A percentile compares a stretch with the other conserved stretches of the same genome.
phyloP scores from a whole-genome alignment of 2,888 invertebrate genomes.

The Dexiosoma caninum region DNA sequence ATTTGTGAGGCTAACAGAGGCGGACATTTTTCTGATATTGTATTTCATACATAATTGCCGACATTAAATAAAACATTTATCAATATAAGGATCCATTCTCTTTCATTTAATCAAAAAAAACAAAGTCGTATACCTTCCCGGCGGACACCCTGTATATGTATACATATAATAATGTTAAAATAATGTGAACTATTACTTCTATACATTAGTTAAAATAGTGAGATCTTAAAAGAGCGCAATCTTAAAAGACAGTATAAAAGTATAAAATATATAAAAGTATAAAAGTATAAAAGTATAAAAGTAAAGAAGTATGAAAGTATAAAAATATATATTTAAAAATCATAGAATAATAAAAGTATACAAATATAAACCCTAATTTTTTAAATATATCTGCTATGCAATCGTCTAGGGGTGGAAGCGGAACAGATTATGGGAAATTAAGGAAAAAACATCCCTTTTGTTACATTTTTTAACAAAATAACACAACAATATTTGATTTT shows the following conservation, averaged over 20 bases:
- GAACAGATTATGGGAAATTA: slow-evolving; percentile 40
- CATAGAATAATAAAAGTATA: too few relatives aligned
- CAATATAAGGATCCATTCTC: too few relatives aligned
- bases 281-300: neutral
- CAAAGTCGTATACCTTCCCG: too few relatives aligned
- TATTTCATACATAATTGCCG: too few relatives aligned
- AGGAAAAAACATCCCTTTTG: slow-evolving; percentile 45
- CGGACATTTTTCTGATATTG: too few relatives aligned
- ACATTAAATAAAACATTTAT: too few relatives aligned
- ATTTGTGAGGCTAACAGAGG: too few relatives aligned
- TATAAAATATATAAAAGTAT: neutral
- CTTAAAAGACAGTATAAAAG: neutral
- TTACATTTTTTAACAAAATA: neutral
- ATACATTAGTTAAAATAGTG: neutral
- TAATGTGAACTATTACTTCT: neutral
- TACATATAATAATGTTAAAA: neutral
- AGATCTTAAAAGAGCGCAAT: neutral
- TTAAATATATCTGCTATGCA: neutral
- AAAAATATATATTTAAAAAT: too few relatives aligned
- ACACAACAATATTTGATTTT: slow-evolving; percentile 5
- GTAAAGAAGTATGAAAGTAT: neutral
- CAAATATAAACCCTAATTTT: neutral
- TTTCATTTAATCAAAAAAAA: too few relatives aligned
- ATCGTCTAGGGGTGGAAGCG: slow-evolving; percentile 19
- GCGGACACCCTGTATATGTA: too few relatives aligned